Conservation (phyloP, 2,888 invertebrate species). For the Melieria omissa region DNA sequence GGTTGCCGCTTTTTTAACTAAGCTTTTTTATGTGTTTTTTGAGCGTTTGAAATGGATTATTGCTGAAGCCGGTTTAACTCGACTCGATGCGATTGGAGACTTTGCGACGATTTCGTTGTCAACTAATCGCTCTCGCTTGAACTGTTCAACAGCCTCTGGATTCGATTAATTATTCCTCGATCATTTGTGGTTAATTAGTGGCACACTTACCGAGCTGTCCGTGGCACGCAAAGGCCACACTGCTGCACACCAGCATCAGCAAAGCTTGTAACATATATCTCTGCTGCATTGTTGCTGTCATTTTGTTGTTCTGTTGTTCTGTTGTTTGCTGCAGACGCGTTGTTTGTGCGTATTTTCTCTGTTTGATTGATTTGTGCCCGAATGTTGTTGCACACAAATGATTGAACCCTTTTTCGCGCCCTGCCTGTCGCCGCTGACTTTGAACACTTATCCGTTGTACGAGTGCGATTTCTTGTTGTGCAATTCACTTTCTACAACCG, state of each 20-base stretch:
- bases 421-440: conserved; percentile 15
- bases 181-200: conserved; percentile 11
- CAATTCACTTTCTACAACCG: background rate
- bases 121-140: no score
- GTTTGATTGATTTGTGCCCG: no score
- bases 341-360: no score
- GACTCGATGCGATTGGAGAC: no score
- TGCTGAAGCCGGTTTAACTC: no score
- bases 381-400: no score
- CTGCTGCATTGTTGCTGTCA: conserved; percentile 48
- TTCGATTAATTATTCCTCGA: no score
- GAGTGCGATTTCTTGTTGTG: background rate
- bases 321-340: background rate
- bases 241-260: conserved; percentile 54
- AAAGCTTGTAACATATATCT: conserved; percentile 48
- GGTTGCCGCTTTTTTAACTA: no score
- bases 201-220: conserved; percentile 61
- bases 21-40: no score
- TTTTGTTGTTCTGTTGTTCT: conserved; percentile 19
- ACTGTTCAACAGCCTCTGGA: no score
- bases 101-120: no score
- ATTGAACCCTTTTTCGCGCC: conserved; percentile 12
- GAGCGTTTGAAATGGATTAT: no score
- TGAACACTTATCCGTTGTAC: conserved; percentile 13
- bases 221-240: conserved; percentile 59